Evolutionary conservation across 2,888 invertebrate genomes (phyloP).

Genomic region (Drosophila yooni): DNA sequence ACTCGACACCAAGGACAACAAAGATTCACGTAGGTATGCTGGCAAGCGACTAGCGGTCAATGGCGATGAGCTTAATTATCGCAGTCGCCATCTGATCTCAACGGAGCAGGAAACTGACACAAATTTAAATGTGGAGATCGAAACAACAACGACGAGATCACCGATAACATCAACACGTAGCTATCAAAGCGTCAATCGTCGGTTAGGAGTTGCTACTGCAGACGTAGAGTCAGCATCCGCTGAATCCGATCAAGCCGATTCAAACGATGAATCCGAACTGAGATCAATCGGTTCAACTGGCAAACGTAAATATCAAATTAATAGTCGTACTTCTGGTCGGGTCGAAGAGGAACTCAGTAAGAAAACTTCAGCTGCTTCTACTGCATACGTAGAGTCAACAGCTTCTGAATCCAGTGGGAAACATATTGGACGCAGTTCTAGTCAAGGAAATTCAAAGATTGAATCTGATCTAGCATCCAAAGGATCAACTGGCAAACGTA

Average conservation of each 20-base stretch:
- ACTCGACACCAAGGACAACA: constrained; percentile 47
- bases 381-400: neutral
- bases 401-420: neutral
- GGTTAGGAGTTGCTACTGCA: neutral
- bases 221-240: neutral
- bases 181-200: constrained; percentile 46
- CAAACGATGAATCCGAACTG: neutral
- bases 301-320: neutral
- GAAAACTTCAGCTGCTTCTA: too few species aligned
- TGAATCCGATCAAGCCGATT: neutral
- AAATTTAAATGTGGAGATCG: constrained; percentile 3
- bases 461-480: neutral
- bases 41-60: constrained; percentile 68
- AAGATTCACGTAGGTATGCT: constrained; percentile 67
- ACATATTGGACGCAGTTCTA: too few species aligned
- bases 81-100: constrained; percentile 56
- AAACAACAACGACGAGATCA: constrained; percentile 1
- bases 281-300: neutral
- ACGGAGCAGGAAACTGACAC: constrained; percentile 24
- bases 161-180: constrained; percentile 18
- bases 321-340: neutral
- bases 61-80: constrained; percentile 28
- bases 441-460: too few species aligned
- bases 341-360: too few species aligned
- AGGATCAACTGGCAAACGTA: constrained; percentile 19